Conservation (phyloP, 2,113 vertebrate species). For the Lophius piscatorius region DNA sequence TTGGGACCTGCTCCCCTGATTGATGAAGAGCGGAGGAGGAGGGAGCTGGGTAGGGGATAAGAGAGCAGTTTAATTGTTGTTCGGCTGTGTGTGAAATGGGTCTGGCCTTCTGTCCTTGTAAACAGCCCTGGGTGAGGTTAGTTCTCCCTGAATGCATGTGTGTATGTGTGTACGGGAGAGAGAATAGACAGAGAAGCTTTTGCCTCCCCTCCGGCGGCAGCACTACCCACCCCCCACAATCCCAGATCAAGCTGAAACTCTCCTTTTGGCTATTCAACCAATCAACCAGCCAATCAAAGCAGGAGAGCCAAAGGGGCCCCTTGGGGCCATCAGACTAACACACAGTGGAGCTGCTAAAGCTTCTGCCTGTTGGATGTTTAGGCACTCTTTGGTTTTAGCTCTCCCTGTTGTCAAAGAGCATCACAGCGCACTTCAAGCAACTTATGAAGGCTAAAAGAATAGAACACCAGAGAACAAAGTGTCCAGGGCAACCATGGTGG, state of each 20-base stretch:
- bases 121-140: constrained; percentile 68
- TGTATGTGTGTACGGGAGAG: constrained; percentile 40
- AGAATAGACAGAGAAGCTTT: constrained; percentile 53
- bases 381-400: constrained; percentile 29
- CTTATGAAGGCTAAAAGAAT: constrained; percentile 45
- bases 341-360: constrained; percentile 44
- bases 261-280: constrained; percentile 62
- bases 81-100: constrained; percentile 79
- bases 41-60: constrained; percentile 42
- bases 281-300: constrained; percentile 55
- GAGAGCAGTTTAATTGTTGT: constrained; percentile 76
- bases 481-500: constrained; percentile 15
- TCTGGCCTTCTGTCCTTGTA: constrained; percentile 76
- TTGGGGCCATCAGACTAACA: constrained; percentile 51
- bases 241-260: constrained; percentile 56
- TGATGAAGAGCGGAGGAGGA: constrained; percentile 60
- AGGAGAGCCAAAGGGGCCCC: constrained; percentile 48
- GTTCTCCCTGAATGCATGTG: constrained; percentile 34
- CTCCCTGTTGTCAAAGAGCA: constrained; percentile 35
- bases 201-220: constrained; percentile 33
- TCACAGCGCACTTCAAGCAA: constrained; percentile 38
- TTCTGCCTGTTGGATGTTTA: constrained; percentile 45
- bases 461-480: constrained; percentile 13
- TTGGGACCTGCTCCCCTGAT: constrained; percentile 69
- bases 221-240: constrained; percentile 39